Evolutionary conservation across 2,888 invertebrate genomes (phyloP), one percentile per base, ranked within the genome.

Genomic region (Tenthredo scrophulariae): DNA sequence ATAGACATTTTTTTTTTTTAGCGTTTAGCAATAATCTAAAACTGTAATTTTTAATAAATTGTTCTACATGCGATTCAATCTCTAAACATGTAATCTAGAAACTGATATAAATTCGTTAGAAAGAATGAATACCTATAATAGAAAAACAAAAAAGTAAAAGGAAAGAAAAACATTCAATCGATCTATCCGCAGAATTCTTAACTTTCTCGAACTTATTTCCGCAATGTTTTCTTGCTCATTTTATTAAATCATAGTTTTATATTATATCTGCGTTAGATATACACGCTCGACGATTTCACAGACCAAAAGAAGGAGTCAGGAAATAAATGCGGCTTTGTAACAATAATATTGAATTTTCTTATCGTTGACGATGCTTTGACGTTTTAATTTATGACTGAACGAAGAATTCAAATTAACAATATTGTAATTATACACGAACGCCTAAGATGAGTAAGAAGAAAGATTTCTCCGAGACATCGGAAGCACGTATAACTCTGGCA

Each of bases 311-410:
- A 18, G 70, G n/a, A 70, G 40, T 70, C 37, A n/a, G 70, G n/a
- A 43, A 22, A 75, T 46, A 22, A 13, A 26, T 75, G 18, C 43
- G 13, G 37, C 22, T n/a, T 26, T 7, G 26, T 43, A 46, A 46
- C 15, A 46, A 74, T n/a, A 72, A 72, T n/a, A 72, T 72, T 72
- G 72, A 72, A 72, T 40, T 18, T 22, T 33, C 72, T 72, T 40
- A 72, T 72, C 72, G 72, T 18, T 22, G 10, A 72, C 72, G 13
- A 26, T 62, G 13, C 58, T 10, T 26, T 26, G 75, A 75, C 75
- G 46, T 75, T 46, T 46, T n/a, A n/a, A 46, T 75, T 46, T 13
- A 46, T 46, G 7, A 33, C 70, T 37, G 5, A 37, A 70, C 33
- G 70, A 70, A 4, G 54, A 54, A 54, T 54, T 54, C 54, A 54